phyloP scores from a whole-genome alignment of 2,888 invertebrate species.

The Microctonus aethiopoides region DNA sequence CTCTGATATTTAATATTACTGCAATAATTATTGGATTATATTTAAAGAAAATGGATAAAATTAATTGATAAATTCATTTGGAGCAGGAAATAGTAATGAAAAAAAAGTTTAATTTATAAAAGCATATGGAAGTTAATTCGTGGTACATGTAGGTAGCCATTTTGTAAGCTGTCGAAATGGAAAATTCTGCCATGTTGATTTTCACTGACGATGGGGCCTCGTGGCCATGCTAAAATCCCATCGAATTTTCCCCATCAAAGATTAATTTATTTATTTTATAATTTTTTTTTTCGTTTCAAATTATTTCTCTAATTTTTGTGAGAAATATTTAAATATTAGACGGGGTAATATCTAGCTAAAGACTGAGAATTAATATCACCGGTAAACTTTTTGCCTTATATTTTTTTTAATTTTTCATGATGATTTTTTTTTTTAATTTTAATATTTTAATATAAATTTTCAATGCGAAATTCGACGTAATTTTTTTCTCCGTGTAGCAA shows the following conservation, averaged over 20 bases:
- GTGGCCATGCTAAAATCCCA: conserved; percentile 42
- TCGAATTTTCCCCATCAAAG: conserved; percentile 42
- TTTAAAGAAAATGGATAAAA: neutral
- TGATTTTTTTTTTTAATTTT: neutral
- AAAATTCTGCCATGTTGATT: conserved; percentile 46
- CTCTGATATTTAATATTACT: neutral
- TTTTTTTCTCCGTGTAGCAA: neutral
- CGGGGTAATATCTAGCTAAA: too few species aligned
- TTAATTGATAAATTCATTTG: neutral
- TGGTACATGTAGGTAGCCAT: conserved; percentile 36
- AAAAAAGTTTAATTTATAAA: neutral
- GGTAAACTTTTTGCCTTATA: too few species aligned
- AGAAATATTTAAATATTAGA: too few species aligned
- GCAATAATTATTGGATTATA: neutral
- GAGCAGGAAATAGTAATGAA: neutral
- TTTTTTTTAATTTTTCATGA: neutral
- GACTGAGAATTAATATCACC: too few species aligned
- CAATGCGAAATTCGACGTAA: neutral
- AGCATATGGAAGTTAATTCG: neutral
- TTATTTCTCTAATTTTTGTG: too few species aligned
- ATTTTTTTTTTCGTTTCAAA: too few species aligned
- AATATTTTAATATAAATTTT: neutral
- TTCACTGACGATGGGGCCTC: conserved; percentile 36
- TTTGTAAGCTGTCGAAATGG: conserved; percentile 40
- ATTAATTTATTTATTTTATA: too few species aligned